Evolutionary conservation across 2,797 vertebrate species (phyloP).

Genomic region (Champsocephalus esox): DNA sequence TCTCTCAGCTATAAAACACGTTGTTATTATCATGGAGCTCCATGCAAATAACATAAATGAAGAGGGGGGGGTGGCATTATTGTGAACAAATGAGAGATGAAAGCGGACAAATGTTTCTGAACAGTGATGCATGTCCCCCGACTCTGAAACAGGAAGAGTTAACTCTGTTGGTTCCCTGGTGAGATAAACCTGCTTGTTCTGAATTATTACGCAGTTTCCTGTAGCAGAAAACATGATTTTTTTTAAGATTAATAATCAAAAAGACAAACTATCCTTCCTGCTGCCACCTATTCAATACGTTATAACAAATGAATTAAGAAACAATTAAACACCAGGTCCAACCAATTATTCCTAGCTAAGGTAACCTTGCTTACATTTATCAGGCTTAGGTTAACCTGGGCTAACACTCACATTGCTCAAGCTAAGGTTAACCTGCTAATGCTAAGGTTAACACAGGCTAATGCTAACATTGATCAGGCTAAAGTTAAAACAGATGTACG

Average conservation of each 20-base stretch:
- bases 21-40: conserved; percentile 69
- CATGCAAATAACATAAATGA: conserved; percentile 77
- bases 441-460: no score
- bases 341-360: conserved; percentile 22
- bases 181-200: no score
- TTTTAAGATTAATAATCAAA: not conserved
- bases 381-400: conserved; percentile 77
- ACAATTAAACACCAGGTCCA: conserved; percentile 58
- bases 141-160: conserved; percentile 25
- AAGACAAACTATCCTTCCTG: conserved; percentile 37
- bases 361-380: no score
- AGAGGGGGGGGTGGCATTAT: conserved; percentile 47
- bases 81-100: conserved; percentile 66
- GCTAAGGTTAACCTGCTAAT: no score
- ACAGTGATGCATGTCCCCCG: conserved; percentile 47
- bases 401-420: no score
- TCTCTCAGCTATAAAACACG: conserved; percentile 67
- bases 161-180: no score
- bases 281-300: conserved; percentile 53
- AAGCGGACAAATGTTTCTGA: conserved; percentile 45
- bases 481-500: no score
- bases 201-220: no score
- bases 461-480: no score
- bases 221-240: no score
- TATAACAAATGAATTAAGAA: conserved; percentile 70